Evolutionary conservation across 2,888 invertebrate genomes (phyloP).

Genomic region (Dynastes maya): DNA sequence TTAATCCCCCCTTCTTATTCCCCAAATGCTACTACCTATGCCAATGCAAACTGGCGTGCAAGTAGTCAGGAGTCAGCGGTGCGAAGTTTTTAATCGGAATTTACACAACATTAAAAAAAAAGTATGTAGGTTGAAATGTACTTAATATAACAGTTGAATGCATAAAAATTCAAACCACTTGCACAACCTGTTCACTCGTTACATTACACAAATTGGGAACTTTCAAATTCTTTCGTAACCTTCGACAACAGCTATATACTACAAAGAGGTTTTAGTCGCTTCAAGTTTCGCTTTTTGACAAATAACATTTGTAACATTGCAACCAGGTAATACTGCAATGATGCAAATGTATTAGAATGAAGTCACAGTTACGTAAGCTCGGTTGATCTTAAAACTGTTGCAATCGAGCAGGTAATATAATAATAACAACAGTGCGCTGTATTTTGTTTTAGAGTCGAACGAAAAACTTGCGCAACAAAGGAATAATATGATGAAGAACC

Average conservation of each 20-base stretch:
- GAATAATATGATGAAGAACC: constrained; percentile 10
- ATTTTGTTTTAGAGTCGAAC: constrained; percentile 38
- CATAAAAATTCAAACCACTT: constrained; percentile 47
- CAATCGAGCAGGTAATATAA: constrained; percentile 34
- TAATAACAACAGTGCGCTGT: constrained; percentile 26
- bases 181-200: constrained; percentile 46
- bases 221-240: constrained; percentile 60
- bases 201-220: constrained; percentile 59
- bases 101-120: constrained; percentile 46
- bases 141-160: constrained; percentile 44
- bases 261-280: constrained; percentile 26
- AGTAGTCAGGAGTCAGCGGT: constrained; percentile 8
- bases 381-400: constrained; percentile 37
- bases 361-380: constrained; percentile 29
- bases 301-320: constrained; percentile 37
- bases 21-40: neutral
- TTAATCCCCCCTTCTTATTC: neutral
- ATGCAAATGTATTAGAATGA: constrained; percentile 45
- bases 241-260: constrained; percentile 46
- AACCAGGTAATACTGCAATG: constrained; percentile 18
- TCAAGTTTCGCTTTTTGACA: constrained; percentile 45
- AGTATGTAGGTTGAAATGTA: constrained; percentile 49
- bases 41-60: neutral
- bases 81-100: constrained; percentile 43
- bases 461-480: constrained; percentile 13